Base-by-base conservation (phyloP, 1,140 invertebrate species). In the Plutomurus gul region DNA sequence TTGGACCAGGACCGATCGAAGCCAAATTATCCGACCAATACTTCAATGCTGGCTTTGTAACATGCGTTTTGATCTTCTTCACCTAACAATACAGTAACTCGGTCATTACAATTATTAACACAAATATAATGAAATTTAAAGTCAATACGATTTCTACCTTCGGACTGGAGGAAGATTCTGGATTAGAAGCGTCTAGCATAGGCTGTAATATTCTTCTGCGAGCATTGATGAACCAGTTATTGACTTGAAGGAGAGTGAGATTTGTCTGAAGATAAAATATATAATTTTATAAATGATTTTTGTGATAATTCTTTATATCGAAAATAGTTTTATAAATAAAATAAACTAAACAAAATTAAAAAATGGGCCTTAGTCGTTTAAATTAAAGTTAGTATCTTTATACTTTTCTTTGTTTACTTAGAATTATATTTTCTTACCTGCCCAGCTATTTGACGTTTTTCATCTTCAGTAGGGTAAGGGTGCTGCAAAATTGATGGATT, bases 221-320 rank as follows among this genome's bases (percentile, higher is more conserved):
- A 0, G 96, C 96, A 88, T 98, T 98, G 83, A 98, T 97, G 86
- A 97, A 96, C 94, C 95, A 96, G 85, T 93, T 94, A 79, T 86
- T 86, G 11, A 86, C 85, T 87, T 93, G 91, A 5, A 94, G 87
- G 56, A 96, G 86, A 7, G 95, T 96, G 36, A 97, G 88, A 84
- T 95, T 92, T 22, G 95, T 96, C 86, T 96, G 94, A n/a, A n/a
- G n/a, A n/a, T n/a, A n/a, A n/a, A n/a, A n/a, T n/a, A n/a, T n/a
- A n/a, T n/a, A n/a, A n/a, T n/a, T n/a, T n/a, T n/a, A n/a, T n/a
- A n/a, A n/a, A n/a, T n/a, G n/a, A n/a, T n/a, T n/a, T n/a, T n/a
- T n/a, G n/a, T n/a, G n/a, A n/a, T n/a, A n/a, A n/a, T n/a, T n/a
- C n/a, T n/a, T n/a, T n/a, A n/a, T n/a, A n/a, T n/a, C n/a, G n/a